These are phyloP conservation scores for Cichlasoma orientale DNA, from an alignment of 2,797 vertebrate species.

Conservation along the genomic window DNA sequence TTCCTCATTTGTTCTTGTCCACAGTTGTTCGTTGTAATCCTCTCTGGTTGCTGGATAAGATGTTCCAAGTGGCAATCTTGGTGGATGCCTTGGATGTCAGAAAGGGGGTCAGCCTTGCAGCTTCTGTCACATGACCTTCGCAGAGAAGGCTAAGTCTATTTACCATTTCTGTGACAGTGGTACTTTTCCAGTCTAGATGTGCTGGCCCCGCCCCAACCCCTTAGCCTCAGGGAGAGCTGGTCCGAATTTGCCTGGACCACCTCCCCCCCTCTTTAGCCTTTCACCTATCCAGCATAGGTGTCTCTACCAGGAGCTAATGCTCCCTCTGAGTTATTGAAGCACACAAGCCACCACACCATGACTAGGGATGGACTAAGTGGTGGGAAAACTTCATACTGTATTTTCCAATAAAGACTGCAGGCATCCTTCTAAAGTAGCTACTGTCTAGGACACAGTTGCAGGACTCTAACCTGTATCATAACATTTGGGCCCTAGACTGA, in stretches of 20 bases:
- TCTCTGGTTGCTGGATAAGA: not conserved
- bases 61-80: not conserved
- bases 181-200: not conserved
- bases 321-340: not conserved
- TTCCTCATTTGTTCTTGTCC: not conserved
- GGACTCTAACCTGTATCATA: not conserved
- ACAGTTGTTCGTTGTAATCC: not conserved
- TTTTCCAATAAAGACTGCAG: conserved; percentile 1
- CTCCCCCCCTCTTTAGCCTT: not conserved
- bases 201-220: no score
- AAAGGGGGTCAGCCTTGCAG: not conserved
- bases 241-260: no score
- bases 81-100: not conserved
- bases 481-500: not conserved
- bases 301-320: not conserved
- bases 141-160: not conserved
- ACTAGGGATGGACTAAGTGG: not conserved
- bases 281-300: not conserved
- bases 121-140: not conserved
- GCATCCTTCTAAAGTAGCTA: not conserved
- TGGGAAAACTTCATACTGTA: not conserved
- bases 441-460: not conserved
- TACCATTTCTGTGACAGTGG: not conserved
- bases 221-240: no score
- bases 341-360: not conserved